These are phyloP conservation scores for Helobdella robusta DNA, from an alignment of 2,888 invertebrate species.

Conservation along the genomic window DNA sequence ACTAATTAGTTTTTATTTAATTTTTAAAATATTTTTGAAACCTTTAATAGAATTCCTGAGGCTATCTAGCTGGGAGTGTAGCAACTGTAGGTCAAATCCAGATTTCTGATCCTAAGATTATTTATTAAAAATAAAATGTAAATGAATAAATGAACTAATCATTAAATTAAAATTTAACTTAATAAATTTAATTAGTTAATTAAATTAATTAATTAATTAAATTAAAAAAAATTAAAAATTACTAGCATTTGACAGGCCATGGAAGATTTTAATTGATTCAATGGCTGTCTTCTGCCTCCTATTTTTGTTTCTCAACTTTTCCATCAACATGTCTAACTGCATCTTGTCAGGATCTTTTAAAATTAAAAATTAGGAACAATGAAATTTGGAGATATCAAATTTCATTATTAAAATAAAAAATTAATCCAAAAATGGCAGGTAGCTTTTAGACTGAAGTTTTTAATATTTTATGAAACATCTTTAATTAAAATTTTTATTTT, in stretches of 20 bases:
- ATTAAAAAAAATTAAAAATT: not conserved
- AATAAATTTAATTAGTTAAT: constrained; percentile 1
- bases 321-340: constrained; percentile 19
- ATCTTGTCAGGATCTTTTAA: constrained; percentile 9
- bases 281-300: constrained; percentile 21
- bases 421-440: no score
- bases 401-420: no score
- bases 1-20: no score
- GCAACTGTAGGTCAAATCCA: constrained; percentile 18
- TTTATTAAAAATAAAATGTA: not conserved
- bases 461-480: no score
- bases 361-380: no score
- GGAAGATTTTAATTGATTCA: constrained; percentile 22
- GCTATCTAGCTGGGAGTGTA: constrained; percentile 17
- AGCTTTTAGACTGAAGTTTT: no score
- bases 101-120: constrained; percentile 12
- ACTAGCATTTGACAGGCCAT: constrained; percentile 21
- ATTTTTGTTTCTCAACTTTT: constrained; percentile 24
- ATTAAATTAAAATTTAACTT: constrained; percentile 4
- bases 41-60: constrained; percentile 20
- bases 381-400: no score
- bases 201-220: not conserved
- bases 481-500: no score
- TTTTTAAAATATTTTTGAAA: not conserved
- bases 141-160: not conserved